These are phyloP conservation scores for Colinus virginianus DNA, from an alignment of 2,113 vertebrate genomes.

Conservation along the genomic window DNA sequence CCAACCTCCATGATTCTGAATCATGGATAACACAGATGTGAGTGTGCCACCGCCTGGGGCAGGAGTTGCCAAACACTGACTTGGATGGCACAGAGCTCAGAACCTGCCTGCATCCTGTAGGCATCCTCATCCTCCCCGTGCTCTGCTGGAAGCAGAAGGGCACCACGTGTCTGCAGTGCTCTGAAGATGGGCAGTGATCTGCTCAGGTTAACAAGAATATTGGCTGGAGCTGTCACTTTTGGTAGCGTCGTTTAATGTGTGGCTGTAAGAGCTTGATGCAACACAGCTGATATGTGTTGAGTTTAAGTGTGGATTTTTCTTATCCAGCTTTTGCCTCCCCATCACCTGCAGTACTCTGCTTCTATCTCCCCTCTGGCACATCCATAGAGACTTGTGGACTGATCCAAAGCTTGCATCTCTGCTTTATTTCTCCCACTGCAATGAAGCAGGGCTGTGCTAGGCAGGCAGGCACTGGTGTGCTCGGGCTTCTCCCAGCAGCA, in stretches of 20 bases:
- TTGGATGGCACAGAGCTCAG: not conserved
- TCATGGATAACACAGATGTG: not conserved
- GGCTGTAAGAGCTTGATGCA: not conserved
- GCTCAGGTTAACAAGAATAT: not conserved
- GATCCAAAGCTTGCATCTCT: not conserved
- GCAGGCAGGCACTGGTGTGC: not conserved
- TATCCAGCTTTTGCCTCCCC: not conserved
- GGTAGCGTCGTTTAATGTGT: not conserved
- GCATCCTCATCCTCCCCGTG: not conserved
- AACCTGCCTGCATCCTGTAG: not conserved
- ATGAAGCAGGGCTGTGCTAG: fast-evolving
- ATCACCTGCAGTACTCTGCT: not conserved
- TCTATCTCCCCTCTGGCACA: not conserved
- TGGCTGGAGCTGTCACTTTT: not conserved
- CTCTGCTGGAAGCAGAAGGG: not conserved
- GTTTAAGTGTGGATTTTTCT: not conserved
- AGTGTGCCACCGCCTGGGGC: not conserved
- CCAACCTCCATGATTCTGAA: not conserved
- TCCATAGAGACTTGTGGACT: not conserved
- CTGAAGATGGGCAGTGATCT: not conserved
- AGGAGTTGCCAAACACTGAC: not conserved
- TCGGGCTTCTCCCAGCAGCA: not conserved
- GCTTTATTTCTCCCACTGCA: not conserved
- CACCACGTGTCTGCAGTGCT: not conserved
- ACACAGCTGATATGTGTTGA: not conserved